Evolutionary conservation across 2,797 vertebrate species (phyloP), one percentile per base, ranked within the genome.

Genomic region (Sebastes jordani): DNA sequence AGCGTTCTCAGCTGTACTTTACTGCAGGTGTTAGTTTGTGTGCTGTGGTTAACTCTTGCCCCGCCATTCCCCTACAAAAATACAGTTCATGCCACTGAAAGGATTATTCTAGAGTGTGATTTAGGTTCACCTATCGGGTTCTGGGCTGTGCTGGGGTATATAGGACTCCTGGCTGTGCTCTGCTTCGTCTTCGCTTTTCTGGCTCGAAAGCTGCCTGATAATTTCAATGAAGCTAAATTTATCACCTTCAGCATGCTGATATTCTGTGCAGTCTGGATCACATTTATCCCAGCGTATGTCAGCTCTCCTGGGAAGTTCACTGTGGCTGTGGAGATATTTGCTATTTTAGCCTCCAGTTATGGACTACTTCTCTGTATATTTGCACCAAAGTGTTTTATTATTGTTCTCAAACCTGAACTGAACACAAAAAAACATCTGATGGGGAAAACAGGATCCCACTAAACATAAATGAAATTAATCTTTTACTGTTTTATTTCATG

Each of bases 251-350:
- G 95, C 82, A 94, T 95, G 92, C 25, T 95, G 34, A 95, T 95
- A 84, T 96, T 95, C 80, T 92, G 93, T 84, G 94, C 94, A 7
- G 95, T 96, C 6, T 95, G 95, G 95, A 36, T 94, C 79, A 92
- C 94, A 0, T 96, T 96, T 67, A 95, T 96, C 13, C 95, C 95
- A 70, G 93, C 95, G 0, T 96, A 96, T 89, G 88, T 95, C 80
- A 95, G 95, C 76, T 95, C 95, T 87, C 95, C 95, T 82, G 95
- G 95, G 58, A 96, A 95, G 64, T 93, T 94, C 23, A 95, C 93
- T 67, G 95, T 95, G 1, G 95, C 95, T 86, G 95, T 96, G 1
- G 95, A 96, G 55, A 94, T 96, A 79, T 96, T 96, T 94, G 95
- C 95, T 2, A 96, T 96, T 66, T 71, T 95, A 32, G 93, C 94